phyloP scores from a whole-genome alignment of 2,888 invertebrate genomes.

The Papilio gigon region DNA sequence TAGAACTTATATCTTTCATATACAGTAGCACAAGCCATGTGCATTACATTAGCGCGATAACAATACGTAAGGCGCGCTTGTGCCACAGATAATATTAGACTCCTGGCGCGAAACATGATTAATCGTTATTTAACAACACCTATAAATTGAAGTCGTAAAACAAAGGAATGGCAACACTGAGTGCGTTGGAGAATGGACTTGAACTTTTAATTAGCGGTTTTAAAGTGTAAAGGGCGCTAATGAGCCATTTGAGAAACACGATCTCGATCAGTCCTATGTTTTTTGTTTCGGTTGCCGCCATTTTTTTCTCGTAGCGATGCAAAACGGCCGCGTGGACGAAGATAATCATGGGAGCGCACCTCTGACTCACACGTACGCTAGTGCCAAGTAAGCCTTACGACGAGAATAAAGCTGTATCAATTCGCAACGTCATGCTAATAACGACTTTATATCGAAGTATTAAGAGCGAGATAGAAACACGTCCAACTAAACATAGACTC shows the following conservation, averaged over 20 bases:
- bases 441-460: constrained; percentile 55
- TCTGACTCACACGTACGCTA: constrained; percentile 68
- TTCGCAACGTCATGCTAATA: constrained; percentile 54
- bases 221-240: constrained; percentile 42
- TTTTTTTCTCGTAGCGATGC: constrained; percentile 50
- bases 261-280: constrained; percentile 48
- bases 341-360: constrained; percentile 68
- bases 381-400: constrained; percentile 66
- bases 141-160: constrained; percentile 40
- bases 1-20: background rate
- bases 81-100: constrained; percentile 38
- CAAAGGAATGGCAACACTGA: constrained; percentile 7
- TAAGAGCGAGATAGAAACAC: constrained; percentile 48
- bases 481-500: constrained; percentile 54
- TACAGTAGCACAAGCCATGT: background rate
- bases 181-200: background rate
- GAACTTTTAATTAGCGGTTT: constrained; percentile 36
- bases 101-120: constrained; percentile 43
- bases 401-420: constrained; percentile 59
- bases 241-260: constrained; percentile 47
- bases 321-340: constrained; percentile 52
- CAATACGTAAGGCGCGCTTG: constrained; percentile 48
- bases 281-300: constrained; percentile 48
- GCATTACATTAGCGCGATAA: constrained; percentile 40
- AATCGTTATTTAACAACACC: constrained; percentile 43